These are phyloP conservation scores for Xenopus borealis DNA, from an alignment of 2,113 vertebrate genomes.

Conservation along the genomic window DNA sequence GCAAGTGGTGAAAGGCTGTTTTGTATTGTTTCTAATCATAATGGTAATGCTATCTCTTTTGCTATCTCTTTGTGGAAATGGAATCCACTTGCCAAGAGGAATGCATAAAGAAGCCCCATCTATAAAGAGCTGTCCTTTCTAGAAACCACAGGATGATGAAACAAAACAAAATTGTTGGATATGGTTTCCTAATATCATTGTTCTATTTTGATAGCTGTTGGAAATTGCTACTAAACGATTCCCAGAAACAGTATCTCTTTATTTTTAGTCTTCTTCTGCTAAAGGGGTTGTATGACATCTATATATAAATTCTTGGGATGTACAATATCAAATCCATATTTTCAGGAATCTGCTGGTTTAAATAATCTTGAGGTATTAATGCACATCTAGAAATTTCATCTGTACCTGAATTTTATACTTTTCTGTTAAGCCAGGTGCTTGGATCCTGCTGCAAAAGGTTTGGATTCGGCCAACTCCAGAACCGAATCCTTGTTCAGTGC, in stretches of 20 bases:
- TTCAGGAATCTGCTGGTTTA: too few species aligned
- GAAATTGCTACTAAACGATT: conserved; percentile 7
- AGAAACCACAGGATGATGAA: conserved; percentile 1
- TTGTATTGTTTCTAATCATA: conserved; percentile 20
- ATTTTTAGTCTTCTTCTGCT: neutral
- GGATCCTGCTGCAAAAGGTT: too few species aligned
- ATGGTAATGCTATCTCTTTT: neutral
- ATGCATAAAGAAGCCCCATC: too few species aligned
- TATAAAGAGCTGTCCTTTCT: neutral
- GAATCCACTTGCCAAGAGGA: neutral
- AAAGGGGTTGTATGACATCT: too few species aligned
- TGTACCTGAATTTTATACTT: too few species aligned
- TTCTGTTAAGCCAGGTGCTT: too few species aligned
- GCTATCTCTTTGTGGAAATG: conserved; percentile 12
- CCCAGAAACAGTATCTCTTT: conserved; percentile 8
- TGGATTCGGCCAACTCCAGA: too few species aligned
- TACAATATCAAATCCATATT: too few species aligned
- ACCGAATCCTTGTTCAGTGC: too few species aligned
- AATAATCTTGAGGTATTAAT: too few species aligned
- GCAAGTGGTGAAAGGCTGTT: neutral
- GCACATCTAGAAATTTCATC: too few species aligned
- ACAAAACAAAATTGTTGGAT: conserved; percentile 24
- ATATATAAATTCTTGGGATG: too few species aligned
- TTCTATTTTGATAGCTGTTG: conserved; percentile 21
- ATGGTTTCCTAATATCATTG: conserved; percentile 1